Base-by-base conservation (phyloP, 2,113 vertebrate species). In the Patagioenas fasciata region DNA sequence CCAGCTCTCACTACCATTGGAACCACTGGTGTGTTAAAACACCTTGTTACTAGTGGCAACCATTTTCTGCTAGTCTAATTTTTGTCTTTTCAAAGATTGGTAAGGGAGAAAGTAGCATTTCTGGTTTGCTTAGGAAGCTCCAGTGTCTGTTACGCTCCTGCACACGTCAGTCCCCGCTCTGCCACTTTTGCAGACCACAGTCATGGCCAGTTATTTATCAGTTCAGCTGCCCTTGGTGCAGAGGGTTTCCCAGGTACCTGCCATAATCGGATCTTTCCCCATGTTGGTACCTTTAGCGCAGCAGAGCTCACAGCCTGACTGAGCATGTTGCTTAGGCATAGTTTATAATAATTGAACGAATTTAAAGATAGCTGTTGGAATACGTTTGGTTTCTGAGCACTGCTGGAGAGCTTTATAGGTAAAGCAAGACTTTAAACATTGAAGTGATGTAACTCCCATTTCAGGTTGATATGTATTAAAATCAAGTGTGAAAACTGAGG, bases 41-140 rank as follows among this genome's bases (percentile, higher is more conserved):
- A 84, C 34, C 65, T 82, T 91, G 86, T 96, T 95, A 95, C 93
- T 64, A 81, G 34, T 84, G 65, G 95, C 95, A 97, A 93, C 94
- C 91, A 86, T 93, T 91, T 93, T 95, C 72, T 89, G 51, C 83
- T 67, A 56, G 67, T 51, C 80, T 92, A 66, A 60, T 64, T 86
- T 85, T 67, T 83, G 25, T 58, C 36, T 56, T 67, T 91, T 66
- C 11, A 20, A 83, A 83, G 83, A 77, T 8, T 48, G 25, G 80
- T 32, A 91, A 85, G 34, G 64, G 13, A 61, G 62, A 42, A 93
- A 94, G 47, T 31, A 67, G 9, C 5, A 2, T 74, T 93, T 84
- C 51, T 78, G 83, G 38, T 84, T 93, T 89, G 29, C 88, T 58
- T 75, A 25, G 92, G 66, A 88, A 85, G 50, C 26, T 51, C n/a